Evolutionary conservation across 2,888 invertebrate species (phyloP).

Genomic region (Drosophila recens): DNA sequence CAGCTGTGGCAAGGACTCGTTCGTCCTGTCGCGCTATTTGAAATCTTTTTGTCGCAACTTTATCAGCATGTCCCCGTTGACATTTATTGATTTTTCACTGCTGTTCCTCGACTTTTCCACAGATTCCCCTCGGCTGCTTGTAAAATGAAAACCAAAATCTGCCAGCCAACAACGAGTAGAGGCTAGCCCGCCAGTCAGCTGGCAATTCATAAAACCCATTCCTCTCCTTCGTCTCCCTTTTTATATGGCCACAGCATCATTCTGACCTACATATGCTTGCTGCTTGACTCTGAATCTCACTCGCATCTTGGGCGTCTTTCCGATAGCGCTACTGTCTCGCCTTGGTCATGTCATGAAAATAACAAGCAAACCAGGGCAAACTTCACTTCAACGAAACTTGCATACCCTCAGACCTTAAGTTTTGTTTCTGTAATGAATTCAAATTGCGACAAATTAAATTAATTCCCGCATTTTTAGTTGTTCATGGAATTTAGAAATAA

Average conservation of each 20-base stretch:
- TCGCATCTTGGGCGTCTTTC: slow-evolving; percentile 53
- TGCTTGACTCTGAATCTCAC: slow-evolving; percentile 63
- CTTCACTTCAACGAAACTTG: slow-evolving; percentile 5
- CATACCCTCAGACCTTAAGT: slow-evolving; percentile 29
- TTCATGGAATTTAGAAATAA: not conserved
- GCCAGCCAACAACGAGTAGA: slow-evolving; percentile 34
- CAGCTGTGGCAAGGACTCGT: slow-evolving; percentile 34
- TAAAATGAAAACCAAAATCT: slow-evolving; percentile 75
- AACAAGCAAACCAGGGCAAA: slow-evolving; percentile 10
- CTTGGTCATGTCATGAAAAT: slow-evolving; percentile 37
- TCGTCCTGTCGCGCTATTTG: slow-evolving; percentile 55
- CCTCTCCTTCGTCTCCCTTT: not conserved
- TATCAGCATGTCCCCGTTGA: slow-evolving; percentile 76
- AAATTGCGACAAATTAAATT: not conserved
- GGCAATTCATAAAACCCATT: slow-evolving; percentile 68
- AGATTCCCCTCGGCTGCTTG: slow-evolving; percentile 23
- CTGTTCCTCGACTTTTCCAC: slow-evolving; percentile 4
- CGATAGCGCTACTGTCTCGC: slow-evolving; percentile 42
- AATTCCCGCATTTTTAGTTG: not conserved
- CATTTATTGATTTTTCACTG: slow-evolving; percentile 72
- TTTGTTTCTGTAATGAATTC: not conserved
- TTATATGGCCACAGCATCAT: slow-evolving; percentile 39
- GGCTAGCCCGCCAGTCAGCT: slow-evolving; percentile 54
- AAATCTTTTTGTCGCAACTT: slow-evolving; percentile 78
- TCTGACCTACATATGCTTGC: slow-evolving; percentile 75